phyloP scores from a whole-genome alignment of 2,113 vertebrate genomes.

The Misgurnus mizolepis region DNA sequence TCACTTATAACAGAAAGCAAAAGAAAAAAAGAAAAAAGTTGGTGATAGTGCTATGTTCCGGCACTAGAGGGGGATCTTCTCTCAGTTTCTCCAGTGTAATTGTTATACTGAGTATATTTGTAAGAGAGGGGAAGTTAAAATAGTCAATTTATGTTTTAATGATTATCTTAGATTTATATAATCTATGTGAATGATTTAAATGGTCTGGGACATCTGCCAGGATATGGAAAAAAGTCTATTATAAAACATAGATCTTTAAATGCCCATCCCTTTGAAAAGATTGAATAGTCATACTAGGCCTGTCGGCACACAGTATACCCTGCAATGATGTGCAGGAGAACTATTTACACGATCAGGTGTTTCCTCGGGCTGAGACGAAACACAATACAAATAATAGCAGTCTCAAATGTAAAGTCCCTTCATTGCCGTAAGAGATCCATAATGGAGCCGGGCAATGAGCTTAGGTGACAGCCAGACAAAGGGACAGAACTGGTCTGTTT shows the following conservation, averaged over 20 bases:
- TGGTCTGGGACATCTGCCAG: not conserved
- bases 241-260: not conserved
- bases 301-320: slow-evolving; percentile 19
- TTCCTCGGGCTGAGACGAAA: slow-evolving; percentile 32
- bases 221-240: not conserved
- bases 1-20: too few species aligned
- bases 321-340: not conserved
- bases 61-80: slow-evolving; percentile 40
- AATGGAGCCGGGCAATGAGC: slow-evolving; percentile 39
- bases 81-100: not conserved
- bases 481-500: slow-evolving; percentile 38
- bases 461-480: slow-evolving; percentile 49
- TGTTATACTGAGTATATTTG: not conserved
- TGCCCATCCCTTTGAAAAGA: slow-evolving; percentile 8
- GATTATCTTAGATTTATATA: not conserved
- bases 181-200: not conserved
- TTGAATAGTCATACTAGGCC: slow-evolving; percentile 14
- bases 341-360: slow-evolving; percentile 45
- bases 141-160: not conserved
- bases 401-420: slow-evolving; percentile 40
- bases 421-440: slow-evolving; percentile 33
- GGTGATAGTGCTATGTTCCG: not conserved
- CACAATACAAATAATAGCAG: slow-evolving; percentile 47
- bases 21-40: too few species aligned
- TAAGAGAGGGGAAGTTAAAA: not conserved